phyloP scores from a whole-genome alignment of 2,113 vertebrate species.

The Pseudorectes ferrugineus region DNA sequence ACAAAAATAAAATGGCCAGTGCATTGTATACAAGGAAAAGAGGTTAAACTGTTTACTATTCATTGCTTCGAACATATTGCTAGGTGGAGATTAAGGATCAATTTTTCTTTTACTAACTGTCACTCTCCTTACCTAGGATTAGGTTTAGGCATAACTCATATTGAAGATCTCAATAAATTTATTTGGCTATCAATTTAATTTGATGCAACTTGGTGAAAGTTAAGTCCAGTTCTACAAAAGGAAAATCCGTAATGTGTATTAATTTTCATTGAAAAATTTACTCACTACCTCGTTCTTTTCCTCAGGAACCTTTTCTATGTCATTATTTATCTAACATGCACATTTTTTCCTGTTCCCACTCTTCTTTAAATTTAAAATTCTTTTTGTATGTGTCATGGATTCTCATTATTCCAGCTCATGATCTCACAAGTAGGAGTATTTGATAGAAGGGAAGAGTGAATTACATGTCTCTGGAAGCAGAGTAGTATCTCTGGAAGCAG shows the following conservation, averaged over 20 bases:
- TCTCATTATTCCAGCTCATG: not conserved
- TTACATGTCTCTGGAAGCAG: not conserved
- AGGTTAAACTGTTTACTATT: conserved; percentile 45
- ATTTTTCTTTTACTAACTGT: conserved; percentile 26
- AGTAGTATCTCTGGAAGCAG: not conserved
- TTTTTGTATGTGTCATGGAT: not conserved
- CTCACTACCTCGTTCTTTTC: not conserved
- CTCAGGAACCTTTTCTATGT: not conserved
- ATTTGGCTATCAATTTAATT: not conserved
- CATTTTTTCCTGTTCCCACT: not conserved
- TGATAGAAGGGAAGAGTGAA: not conserved
- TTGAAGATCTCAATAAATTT: conserved; percentile 22
- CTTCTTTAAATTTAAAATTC: not conserved
- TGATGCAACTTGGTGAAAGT: not conserved
- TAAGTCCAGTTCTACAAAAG: not conserved
- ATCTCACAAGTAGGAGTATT: not conserved
- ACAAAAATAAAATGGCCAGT: conserved; percentile 11
- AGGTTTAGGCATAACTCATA: conserved; percentile 48
- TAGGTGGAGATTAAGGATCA: conserved; percentile 48
- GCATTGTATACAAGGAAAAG: not conserved
- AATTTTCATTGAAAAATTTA: not conserved
- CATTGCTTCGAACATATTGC: conserved; percentile 5
- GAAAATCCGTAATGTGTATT: not conserved
- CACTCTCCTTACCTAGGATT: not conserved
- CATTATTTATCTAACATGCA: not conserved